Evolutionary conservation across 2,797 vertebrate genomes (phyloP).

Genomic region (Rhabdophis nuchalis): DNA sequence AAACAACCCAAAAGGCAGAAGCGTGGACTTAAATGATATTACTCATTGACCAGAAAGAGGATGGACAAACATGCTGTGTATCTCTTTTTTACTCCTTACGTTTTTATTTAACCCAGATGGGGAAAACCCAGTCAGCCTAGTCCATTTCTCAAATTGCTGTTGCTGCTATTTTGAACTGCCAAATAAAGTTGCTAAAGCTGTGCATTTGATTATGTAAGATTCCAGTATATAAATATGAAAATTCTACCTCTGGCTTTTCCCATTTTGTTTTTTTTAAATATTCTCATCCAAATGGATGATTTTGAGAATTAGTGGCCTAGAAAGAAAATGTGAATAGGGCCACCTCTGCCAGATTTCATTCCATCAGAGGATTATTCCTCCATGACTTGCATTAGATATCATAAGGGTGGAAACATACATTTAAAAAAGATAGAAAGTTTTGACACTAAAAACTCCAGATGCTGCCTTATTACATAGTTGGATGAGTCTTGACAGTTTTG

Average conservation of each 20-base stretch:
- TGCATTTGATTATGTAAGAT: neutral
- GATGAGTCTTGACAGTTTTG: neutral
- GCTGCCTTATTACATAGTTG: neutral
- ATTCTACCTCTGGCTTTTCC: neutral
- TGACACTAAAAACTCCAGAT: neutral
- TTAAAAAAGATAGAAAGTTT: neutral
- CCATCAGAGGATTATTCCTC: neutral
- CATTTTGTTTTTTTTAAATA: neutral
- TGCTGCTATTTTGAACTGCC: neutral
- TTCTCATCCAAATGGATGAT: neutral
- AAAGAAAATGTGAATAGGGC: neutral
- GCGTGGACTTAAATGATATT: neutral
- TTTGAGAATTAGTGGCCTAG: neutral
- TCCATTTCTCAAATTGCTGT: neutral
- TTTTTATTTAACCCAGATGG: neutral
- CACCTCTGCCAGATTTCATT: neutral
- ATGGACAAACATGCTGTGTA: neutral
- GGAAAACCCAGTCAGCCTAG: slow-evolving; percentile 2
- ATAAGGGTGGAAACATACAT: neutral
- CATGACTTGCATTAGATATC: neutral
- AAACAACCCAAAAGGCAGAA: neutral
- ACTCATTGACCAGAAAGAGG: neutral
- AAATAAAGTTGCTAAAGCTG: neutral
- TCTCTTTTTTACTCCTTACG: neutral
- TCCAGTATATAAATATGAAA: neutral